Conservation (phyloP, 2,797 vertebrate species). For the Sitta carolinensis region DNA sequence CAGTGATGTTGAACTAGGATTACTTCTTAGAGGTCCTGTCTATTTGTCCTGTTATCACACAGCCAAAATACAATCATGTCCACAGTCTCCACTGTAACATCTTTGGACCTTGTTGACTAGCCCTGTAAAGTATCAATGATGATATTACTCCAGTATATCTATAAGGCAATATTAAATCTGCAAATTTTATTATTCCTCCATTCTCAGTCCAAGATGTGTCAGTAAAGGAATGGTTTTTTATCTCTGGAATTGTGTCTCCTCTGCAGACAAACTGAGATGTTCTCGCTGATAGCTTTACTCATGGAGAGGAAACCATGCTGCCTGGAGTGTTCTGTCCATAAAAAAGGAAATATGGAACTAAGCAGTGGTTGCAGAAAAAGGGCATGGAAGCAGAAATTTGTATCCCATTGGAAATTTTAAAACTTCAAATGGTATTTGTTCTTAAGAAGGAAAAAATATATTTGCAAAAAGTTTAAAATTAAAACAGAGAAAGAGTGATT, state of each 20-base stretch:
- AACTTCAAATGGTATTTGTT: neutral
- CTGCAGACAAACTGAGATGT: neutral
- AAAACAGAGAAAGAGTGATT: neutral
- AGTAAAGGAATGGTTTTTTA: neutral
- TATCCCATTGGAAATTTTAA: neutral
- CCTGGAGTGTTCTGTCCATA: neutral
- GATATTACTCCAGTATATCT: neutral
- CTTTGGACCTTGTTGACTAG: neutral
- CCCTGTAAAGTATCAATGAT: neutral
- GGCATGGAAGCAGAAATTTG: neutral
- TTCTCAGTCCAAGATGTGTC: neutral
- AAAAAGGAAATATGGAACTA: neutral
- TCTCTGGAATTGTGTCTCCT: neutral
- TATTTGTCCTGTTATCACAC: neutral
- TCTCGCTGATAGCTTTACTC: neutral
- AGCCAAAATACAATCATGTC: neutral
- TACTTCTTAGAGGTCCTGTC: neutral
- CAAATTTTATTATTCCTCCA: neutral
- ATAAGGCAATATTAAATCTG: neutral
- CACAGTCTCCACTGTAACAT: neutral
- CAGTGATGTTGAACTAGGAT: neutral
- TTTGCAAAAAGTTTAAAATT: neutral
- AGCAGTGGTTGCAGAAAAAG: neutral
- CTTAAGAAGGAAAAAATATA: neutral
- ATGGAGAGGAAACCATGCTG: neutral